A percentile compares a stretch with the other conserved stretches of the same genome.
phyloP scores from a whole-genome alignment of 2,888 invertebrate genomes.

The Notodonta ziczac region DNA sequence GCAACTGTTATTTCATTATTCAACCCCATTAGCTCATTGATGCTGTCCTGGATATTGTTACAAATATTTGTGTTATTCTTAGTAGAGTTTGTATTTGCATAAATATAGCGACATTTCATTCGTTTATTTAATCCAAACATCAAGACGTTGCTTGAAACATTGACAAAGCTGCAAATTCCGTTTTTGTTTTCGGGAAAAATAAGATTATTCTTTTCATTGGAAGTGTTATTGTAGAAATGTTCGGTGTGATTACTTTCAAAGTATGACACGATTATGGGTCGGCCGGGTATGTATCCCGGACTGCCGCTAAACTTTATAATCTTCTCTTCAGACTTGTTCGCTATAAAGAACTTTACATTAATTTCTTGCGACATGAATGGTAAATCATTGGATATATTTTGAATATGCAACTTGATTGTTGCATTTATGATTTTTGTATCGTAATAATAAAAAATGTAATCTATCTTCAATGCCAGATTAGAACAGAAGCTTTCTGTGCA shows the following conservation, averaged over 20 bases:
- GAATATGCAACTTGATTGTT: slow-evolving; percentile 58
- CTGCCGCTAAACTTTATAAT: slow-evolving; percentile 86
- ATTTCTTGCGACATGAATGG: slow-evolving; percentile 63
- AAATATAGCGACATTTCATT: slow-evolving; percentile 67
- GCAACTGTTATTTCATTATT: slow-evolving; percentile 52
- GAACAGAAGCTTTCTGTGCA: slow-evolving; percentile 63
- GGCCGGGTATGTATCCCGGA: slow-evolving; percentile 89
- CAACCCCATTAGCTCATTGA: slow-evolving; percentile 48
- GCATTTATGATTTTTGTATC: slow-evolving; percentile 64
- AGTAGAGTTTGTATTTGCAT: slow-evolving; percentile 24
- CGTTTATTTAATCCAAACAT: slow-evolving; percentile 79
- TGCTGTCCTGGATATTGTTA: slow-evolving; percentile 55
- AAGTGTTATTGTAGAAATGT: slow-evolving; percentile 57
- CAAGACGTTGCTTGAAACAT: slow-evolving; percentile 58
- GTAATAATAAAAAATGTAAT: slow-evolving; percentile 66
- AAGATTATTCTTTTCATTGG: slow-evolving; percentile 37
- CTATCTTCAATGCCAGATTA: slow-evolving; percentile 62
- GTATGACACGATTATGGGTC: slow-evolving; percentile 84
- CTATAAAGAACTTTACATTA: slow-evolving; percentile 59
- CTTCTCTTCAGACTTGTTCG: slow-evolving; percentile 54
- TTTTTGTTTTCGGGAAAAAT: slow-evolving; percentile 64
- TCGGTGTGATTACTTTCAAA: slow-evolving; percentile 59
- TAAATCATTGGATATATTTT: slow-evolving; percentile 45
- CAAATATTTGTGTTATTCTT: slow-evolving; percentile 56
- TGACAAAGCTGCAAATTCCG: slow-evolving; percentile 70